A percentile compares a stretch with the other conserved stretches of the same genome.
phyloP scores from a whole-genome alignment of 2,113 vertebrate species.

The Xenotilapia leptura region DNA sequence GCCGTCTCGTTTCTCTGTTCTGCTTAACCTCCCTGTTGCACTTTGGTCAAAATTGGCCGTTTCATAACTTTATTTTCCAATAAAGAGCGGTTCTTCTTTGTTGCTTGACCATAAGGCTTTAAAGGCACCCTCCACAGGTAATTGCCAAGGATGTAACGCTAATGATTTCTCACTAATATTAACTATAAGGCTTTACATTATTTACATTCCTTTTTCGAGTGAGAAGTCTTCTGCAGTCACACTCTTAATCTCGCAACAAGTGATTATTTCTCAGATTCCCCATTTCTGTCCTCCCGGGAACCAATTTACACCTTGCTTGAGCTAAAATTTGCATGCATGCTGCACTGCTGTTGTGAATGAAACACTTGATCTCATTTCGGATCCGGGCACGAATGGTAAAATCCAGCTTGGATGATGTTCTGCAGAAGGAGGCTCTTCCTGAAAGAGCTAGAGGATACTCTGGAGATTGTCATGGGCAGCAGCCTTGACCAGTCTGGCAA shows the following conservation, averaged over 20 bases:
- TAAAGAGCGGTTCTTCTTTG: not conserved
- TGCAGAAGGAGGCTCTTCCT: not conserved
- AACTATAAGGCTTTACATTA: not conserved
- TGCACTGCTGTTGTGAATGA: not conserved
- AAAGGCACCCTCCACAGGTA: not conserved
- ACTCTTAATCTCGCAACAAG: not conserved
- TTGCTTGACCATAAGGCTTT: not conserved
- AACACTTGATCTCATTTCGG: not conserved
- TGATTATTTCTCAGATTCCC: not conserved
- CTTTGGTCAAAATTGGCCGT: not conserved
- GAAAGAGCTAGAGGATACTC: not conserved
- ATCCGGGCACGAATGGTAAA: not conserved
- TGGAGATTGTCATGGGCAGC: not conserved
- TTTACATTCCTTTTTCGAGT: not conserved
- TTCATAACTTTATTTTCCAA: not conserved
- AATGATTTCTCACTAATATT: not conserved
- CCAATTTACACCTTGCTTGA: not conserved
- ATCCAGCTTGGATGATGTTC: not conserved
- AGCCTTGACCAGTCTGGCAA: not conserved
- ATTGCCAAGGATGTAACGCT: not conserved
- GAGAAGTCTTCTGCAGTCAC: not conserved
- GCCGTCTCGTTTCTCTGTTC: constrained; percentile 5
- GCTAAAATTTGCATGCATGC: not conserved
- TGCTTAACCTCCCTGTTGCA: constrained; percentile 31
- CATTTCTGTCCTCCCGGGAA: not conserved